These are phyloP conservation scores for Numenius arquata DNA, from an alignment of 2,113 vertebrate genomes.

Conservation along the genomic window DNA sequence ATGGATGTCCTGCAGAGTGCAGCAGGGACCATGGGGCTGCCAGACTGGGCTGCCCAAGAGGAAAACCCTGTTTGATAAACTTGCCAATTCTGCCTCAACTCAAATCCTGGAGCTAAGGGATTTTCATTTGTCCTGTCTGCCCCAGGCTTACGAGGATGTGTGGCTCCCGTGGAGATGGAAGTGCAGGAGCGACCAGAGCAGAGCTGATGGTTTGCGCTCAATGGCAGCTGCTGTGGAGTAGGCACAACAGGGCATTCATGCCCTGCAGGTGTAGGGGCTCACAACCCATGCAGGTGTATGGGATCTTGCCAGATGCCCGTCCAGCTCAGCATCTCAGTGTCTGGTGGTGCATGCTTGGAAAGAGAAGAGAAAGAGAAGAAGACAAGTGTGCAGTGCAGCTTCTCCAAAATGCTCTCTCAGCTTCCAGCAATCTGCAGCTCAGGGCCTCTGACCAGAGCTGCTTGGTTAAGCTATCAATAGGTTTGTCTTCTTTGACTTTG, in stretches of 20 bases:
- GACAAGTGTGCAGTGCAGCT: not conserved
- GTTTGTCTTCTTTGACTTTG: not conserved
- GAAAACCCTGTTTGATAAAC: not conserved
- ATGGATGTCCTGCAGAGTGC: not conserved
- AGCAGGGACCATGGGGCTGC: not conserved
- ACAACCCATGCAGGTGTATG: not conserved
- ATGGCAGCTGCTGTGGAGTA: not conserved
- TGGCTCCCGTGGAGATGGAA: not conserved
- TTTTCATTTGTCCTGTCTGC: not conserved
- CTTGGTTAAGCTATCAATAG: not conserved
- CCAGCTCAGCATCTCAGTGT: not conserved
- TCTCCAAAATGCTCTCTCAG: not conserved
- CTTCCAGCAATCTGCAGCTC: not conserved
- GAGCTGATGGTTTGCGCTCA: rapidly evolving
- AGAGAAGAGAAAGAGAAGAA: not conserved
- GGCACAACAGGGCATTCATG: not conserved
- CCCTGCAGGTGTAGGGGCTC: not conserved
- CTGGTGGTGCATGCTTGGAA: not conserved
- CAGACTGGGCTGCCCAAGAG: not conserved
- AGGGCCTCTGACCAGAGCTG: not conserved
- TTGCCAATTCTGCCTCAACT: not conserved
- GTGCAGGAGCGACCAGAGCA: not conserved
- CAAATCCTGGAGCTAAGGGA: not conserved
- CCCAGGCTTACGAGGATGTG: not conserved
- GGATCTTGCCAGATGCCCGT: not conserved